phyloP scores from a whole-genome alignment of 2,113 vertebrate species.

The Pelusios castaneus region DNA sequence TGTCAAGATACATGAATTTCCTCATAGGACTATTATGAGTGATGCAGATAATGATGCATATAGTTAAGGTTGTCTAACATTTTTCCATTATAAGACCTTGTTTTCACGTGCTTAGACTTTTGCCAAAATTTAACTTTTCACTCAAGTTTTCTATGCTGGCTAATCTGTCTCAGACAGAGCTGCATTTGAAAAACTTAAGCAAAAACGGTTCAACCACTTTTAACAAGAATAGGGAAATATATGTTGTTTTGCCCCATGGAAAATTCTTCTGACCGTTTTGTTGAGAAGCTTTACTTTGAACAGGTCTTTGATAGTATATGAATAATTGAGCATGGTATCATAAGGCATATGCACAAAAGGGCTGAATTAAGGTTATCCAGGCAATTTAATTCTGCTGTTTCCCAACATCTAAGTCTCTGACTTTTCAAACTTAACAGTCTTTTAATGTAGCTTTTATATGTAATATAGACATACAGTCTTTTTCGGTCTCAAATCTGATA shows the following conservation, averaged over 20 bases:
- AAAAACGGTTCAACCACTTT: not conserved
- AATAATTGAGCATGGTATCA: not conserved
- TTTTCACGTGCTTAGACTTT: not conserved
- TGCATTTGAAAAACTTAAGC: accelerated
- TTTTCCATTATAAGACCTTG: not conserved
- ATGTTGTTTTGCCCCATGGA: accelerated
- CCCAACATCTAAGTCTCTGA: slow-evolving; percentile 36
- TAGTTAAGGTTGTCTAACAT: not conserved
- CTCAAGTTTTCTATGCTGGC: not conserved
- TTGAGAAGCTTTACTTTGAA: not conserved
- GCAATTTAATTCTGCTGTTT: slow-evolving; percentile 50
- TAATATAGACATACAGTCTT: slow-evolving; percentile 43
- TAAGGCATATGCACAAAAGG: slow-evolving; percentile 47
- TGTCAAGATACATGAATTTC: accelerated
- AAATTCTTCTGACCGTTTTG: not conserved
- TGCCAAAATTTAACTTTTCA: not conserved
- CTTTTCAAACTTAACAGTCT: slow-evolving; percentile 40
- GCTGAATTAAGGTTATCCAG: slow-evolving; percentile 7
- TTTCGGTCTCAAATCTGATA: slow-evolving; percentile 49
- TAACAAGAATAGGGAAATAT: not conserved
- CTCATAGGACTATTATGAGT: not conserved
- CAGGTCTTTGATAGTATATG: not conserved
- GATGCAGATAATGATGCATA: accelerated
- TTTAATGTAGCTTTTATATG: slow-evolving; percentile 47
- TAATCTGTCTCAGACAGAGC: not conserved